Percentiles rank a stretch among this genome's conserved stretches.
Evolutionary conservation across 2,113 vertebrate genomes (phyloP).

Genomic region (Lagopus muta): DNA sequence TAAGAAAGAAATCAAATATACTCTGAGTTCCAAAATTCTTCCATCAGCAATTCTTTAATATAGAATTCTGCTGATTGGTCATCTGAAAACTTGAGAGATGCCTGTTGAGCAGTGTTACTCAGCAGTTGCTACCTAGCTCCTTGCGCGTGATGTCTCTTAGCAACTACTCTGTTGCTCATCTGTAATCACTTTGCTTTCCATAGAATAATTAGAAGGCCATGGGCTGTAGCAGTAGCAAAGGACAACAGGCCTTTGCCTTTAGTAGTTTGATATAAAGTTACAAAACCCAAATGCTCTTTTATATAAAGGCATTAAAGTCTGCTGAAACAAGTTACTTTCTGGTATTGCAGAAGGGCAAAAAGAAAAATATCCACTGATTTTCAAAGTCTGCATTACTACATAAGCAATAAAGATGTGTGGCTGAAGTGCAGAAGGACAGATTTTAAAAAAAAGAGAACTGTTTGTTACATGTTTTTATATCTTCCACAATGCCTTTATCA

Average conservation of each 20-base stretch:
- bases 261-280: not conserved
- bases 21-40: not conserved
- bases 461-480: no score
- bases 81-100: not conserved
- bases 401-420: not conserved
- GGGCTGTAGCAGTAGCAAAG: not conserved
- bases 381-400: not conserved
- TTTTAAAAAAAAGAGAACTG: not conserved
- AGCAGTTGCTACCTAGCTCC: not conserved
- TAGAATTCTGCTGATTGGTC: not conserved
- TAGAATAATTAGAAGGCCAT: not conserved
- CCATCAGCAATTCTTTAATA: not conserved
- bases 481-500: not conserved
- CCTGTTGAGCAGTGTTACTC: not conserved
- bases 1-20: not conserved
- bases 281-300: not conserved
- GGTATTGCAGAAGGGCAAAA: not conserved
- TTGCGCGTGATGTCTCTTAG: not conserved
- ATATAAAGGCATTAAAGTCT: not conserved
- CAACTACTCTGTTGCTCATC: not conserved
- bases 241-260: not conserved
- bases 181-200: not conserved
- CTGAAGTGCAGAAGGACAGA: not conserved
- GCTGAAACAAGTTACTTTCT: not conserved
- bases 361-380: not conserved